Percentiles rank a stretch among this genome's conserved stretches.
These are phyloP conservation scores for Epistrophe eligans DNA, from an alignment of 2,888 invertebrate genomes.

Conservation along the genomic window DNA sequence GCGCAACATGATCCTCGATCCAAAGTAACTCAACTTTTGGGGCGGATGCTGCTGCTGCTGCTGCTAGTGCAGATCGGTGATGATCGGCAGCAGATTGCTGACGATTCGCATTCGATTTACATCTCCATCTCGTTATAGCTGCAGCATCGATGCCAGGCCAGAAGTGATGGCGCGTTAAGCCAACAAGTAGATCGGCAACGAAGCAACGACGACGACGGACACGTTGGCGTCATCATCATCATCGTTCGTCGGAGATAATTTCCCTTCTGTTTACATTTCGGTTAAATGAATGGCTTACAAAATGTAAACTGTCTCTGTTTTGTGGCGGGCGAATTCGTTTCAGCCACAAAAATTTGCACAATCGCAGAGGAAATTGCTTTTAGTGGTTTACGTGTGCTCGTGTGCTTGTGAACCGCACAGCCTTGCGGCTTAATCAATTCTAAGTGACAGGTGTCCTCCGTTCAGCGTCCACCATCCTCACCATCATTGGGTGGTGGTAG, in stretches of 20 bases:
- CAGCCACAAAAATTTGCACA: conserved; percentile 75
- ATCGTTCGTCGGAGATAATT: conserved; percentile 42
- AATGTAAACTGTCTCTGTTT: conserved; percentile 70
- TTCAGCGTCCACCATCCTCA: conserved; percentile 35
- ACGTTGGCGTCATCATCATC: conserved; percentile 5
- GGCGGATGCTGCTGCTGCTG: conserved; percentile 68
- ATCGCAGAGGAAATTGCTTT: conserved; percentile 76
- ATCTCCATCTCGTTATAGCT: conserved; percentile 73
- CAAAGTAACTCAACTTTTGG: conserved; percentile 68
- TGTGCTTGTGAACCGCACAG: neutral
- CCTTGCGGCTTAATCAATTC: conserved; percentile 64
- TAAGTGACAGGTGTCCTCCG: conserved; percentile 63
- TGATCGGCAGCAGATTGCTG: conserved; percentile 70
- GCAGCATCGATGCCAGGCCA: conserved; percentile 18
- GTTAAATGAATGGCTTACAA: conserved; percentile 72
- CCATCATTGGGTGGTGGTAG: conserved; percentile 55
- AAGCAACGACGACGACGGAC: neutral
- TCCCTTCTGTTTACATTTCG: conserved; percentile 70
- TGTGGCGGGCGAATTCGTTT: conserved; percentile 43
- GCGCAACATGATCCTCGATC: conserved; percentile 63
- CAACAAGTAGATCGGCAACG: conserved; percentile 10
- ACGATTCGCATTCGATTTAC: conserved; percentile 68
- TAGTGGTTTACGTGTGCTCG: conserved; percentile 67
- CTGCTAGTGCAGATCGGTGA: conserved; percentile 56
- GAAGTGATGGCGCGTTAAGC: conserved; percentile 61